These are phyloP conservation scores for Lissonota sp. DNA, from an alignment of 2,888 invertebrate species.

Conservation along the genomic window DNA sequence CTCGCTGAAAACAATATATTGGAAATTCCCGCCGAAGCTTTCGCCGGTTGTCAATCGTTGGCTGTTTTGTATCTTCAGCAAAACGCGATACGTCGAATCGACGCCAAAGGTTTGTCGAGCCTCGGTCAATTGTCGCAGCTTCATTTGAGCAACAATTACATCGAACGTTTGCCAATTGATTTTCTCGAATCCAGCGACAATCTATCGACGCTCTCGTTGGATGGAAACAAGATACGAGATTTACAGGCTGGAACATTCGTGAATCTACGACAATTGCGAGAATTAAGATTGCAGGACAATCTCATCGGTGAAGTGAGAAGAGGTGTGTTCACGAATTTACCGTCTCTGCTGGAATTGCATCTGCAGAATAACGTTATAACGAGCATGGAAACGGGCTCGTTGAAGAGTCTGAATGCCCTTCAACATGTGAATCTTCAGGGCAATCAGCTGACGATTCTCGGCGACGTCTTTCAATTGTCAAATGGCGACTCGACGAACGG, in stretches of 20 bases:
- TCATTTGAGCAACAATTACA: slow-evolving; percentile 94
- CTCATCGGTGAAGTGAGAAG: slow-evolving; percentile 90
- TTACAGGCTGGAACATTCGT: slow-evolving; percentile 92
- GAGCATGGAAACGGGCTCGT: slow-evolving; percentile 92
- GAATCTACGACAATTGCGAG: slow-evolving; percentile 90
- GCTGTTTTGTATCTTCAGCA: slow-evolving; percentile 94
- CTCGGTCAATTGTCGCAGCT: slow-evolving; percentile 92
- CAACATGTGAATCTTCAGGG: slow-evolving; percentile 95
- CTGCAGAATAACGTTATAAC: slow-evolving; percentile 94
- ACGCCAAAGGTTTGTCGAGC: slow-evolving; percentile 90
- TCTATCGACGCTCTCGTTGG: slow-evolving; percentile 92
- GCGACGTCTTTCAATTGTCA: slow-evolving; percentile 92
- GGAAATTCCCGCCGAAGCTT: slow-evolving; percentile 92
- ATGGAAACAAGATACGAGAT: slow-evolving; percentile 93
- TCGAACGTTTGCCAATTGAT: slow-evolving; percentile 91
- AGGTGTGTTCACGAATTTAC: slow-evolving; percentile 92
- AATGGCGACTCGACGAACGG: slow-evolving; percentile 72
- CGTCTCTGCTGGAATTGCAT: slow-evolving; percentile 92
- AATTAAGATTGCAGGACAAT: slow-evolving; percentile 94
- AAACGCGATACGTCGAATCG: slow-evolving; percentile 92
- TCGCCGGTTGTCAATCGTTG: slow-evolving; percentile 90
- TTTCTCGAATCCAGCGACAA: slow-evolving; percentile 91
- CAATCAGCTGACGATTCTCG: slow-evolving; percentile 90
- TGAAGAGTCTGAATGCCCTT: slow-evolving; percentile 90
- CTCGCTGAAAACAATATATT: slow-evolving; percentile 95